Conservation (phyloP, 2,888 invertebrate species). For the Sphinx pinastri region DNA sequence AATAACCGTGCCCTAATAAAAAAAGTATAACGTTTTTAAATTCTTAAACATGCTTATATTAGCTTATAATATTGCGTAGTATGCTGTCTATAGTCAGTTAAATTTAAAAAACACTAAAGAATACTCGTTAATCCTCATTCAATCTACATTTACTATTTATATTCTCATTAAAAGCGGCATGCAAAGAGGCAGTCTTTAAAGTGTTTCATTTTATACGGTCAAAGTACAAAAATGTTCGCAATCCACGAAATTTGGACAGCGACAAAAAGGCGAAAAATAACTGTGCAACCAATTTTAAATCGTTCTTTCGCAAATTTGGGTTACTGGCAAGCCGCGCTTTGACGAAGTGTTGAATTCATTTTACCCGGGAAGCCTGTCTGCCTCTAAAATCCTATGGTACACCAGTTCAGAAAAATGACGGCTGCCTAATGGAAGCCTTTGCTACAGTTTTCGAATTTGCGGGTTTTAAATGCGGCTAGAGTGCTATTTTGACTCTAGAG, state of each 20-base stretch:
- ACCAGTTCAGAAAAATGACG: neutral
- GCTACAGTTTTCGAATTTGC: neutral
- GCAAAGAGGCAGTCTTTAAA: constrained; percentile 1
- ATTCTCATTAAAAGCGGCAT: neutral
- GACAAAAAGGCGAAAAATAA: constrained; percentile 18
- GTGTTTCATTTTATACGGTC: constrained; percentile 13
- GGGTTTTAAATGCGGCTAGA: neutral
- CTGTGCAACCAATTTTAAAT: constrained; percentile 23
- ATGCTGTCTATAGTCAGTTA: too few species aligned
- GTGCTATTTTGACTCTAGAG: neutral
- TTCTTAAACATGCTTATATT: too few species aligned
- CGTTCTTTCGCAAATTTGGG: constrained; percentile 15
- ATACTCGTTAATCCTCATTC: neutral
- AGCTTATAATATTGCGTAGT: too few species aligned
- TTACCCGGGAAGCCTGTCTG: neutral
- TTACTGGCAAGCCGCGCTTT: constrained; percentile 9
- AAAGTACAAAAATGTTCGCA: constrained; percentile 20
- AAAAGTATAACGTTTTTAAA: too few species aligned
- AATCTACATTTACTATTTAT: neutral
- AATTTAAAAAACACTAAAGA: neutral
- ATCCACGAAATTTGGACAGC: constrained; percentile 16
- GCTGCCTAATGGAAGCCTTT: neutral
- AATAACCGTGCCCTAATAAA: too few species aligned
- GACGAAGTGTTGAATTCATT: constrained; percentile 22
- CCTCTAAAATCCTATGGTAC: neutral